Evolutionary conservation across 2,113 vertebrate genomes (phyloP).

Genomic region (Puma concolor): DNA sequence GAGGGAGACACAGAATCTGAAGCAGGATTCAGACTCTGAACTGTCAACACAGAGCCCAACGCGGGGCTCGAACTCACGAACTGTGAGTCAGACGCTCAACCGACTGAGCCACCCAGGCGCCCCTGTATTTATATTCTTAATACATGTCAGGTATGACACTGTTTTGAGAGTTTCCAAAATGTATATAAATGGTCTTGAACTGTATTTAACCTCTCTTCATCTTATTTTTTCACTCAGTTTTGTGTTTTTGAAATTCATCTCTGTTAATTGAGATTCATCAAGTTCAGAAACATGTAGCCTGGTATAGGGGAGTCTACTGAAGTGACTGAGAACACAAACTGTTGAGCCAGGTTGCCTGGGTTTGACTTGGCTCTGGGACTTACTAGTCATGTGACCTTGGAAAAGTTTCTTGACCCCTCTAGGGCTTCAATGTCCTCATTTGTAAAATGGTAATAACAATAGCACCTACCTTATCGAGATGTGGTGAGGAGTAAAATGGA

Average conservation of each 20-base stretch:
- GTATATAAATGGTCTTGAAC: not conserved
- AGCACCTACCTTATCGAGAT: not conserved
- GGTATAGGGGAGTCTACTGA: not conserved
- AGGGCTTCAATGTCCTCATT: not conserved
- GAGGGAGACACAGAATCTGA: no score
- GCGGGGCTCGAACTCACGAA: no score
- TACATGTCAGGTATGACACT: not conserved
- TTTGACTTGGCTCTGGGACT: not conserved
- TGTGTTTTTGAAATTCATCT: not conserved
- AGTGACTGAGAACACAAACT: not conserved
- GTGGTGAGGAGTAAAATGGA: not conserved
- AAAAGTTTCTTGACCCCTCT: not conserved
- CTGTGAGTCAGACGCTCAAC: no score
- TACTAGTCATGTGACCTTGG: not conserved
- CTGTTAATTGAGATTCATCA: not conserved
- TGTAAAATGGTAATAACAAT: not conserved
- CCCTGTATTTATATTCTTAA: not conserved
- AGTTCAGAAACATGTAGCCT: not conserved
- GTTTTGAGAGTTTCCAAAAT: not conserved
- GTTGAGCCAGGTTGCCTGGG: not conserved
- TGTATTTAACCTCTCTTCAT: slow-evolving; percentile 61
- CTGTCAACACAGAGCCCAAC: no score
- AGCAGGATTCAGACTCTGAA: no score
- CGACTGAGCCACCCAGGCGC: no score
- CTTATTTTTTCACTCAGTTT: slow-evolving; percentile 52